These are phyloP conservation scores for Dascillus cervinus DNA, from an alignment of 2,888 invertebrate species.

Conservation along the genomic window DNA sequence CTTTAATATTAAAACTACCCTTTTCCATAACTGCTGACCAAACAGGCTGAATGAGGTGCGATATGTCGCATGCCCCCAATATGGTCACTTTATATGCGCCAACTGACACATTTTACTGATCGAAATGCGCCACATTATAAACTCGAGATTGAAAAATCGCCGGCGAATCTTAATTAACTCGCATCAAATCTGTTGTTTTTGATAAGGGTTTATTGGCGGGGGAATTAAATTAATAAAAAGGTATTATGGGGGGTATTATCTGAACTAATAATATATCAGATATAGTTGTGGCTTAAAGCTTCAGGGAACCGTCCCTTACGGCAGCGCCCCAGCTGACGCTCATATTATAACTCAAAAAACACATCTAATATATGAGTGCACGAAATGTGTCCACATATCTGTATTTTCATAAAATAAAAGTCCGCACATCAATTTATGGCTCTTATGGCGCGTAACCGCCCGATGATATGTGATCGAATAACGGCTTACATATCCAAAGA, in stretches of 20 bases:
- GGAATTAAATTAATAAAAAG: slow-evolving; percentile 19
- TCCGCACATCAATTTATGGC: slow-evolving; percentile 29
- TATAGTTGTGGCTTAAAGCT: slow-evolving; percentile 18
- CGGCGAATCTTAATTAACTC: too few relatives aligned
- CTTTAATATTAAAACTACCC: too few relatives aligned
- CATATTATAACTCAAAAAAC: slow-evolving; percentile 32
- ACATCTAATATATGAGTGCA: slow-evolving; percentile 29
- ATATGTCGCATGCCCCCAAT: slow-evolving; percentile 6
- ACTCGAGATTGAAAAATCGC: too few relatives aligned
- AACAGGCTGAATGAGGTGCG: slow-evolving; percentile 6
- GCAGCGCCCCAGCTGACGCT: slow-evolving; percentile 27
- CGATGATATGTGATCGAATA: slow-evolving; percentile 18
- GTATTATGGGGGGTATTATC: slow-evolving; percentile 20
- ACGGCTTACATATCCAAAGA: slow-evolving; percentile 16
- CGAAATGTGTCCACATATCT: slow-evolving; percentile 32
- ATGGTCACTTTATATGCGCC: slow-evolving; percentile 9
- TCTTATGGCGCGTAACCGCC: slow-evolving; percentile 16
- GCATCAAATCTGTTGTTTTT: not conserved
- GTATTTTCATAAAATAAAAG: slow-evolving; percentile 35
- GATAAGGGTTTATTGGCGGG: not conserved
- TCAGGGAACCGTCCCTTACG: slow-evolving; percentile 5
- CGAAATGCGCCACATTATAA: too few relatives aligned
- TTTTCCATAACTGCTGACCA: too few relatives aligned
- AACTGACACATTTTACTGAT: too few relatives aligned
- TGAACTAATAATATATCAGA: slow-evolving; percentile 23